Conservation (phyloP, 2,113 vertebrate species). For the rat (Rattus norvegicus) region GRCr8 NC_086019.1:179427001-179427500, state of each 20-base stretch:
- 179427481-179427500: constrained; percentile 64
- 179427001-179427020: constrained; percentile 87
- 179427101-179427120: constrained; percentile 72
- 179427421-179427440: constrained; percentile 27
- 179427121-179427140: constrained; percentile 69
- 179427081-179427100: constrained; percentile 81
- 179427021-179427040: constrained; percentile 90
- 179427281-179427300: constrained; percentile 73
- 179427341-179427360: constrained; percentile 53
- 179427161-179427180: constrained; percentile 75
- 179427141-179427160: constrained; percentile 27
- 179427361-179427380: constrained; percentile 24
- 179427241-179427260: constrained; percentile 71
- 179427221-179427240: constrained; percentile 76
- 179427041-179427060: constrained; percentile 87
- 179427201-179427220: constrained; percentile 74
- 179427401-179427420: constrained; percentile 42
- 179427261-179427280: constrained; percentile 72
- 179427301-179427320: constrained; percentile 58
- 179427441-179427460: constrained; percentile 58
- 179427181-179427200: constrained; percentile 73
- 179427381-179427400: background rate
- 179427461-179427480: constrained; percentile 75
- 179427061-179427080: constrained; percentile 86
- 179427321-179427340: constrained; percentile 65